Evolutionary conservation across 2,888 invertebrate genomes (phyloP), one percentile per base, ranked within the genome.

Genomic region (Smittia sp.): DNA sequence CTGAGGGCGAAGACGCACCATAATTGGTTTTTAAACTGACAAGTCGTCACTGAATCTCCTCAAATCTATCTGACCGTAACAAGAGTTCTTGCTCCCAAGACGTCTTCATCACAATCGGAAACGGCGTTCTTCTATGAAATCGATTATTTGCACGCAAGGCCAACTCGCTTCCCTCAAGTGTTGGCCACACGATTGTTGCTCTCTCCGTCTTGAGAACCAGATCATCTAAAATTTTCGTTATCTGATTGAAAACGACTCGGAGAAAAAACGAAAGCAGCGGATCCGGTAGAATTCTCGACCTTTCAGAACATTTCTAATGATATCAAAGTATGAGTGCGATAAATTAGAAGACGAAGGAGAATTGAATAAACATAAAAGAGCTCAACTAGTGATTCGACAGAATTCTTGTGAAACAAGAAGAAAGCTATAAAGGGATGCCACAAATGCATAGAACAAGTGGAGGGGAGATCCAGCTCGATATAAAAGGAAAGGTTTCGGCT

Each of bases 401-500:
- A 69, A 69, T 52, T 46, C 22, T 24, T 18, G 4, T 46, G 13
- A 7, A 25, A 38, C 7, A 52, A 46, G 13, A 46, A 69, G 69
- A 69, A 69, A 52, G 27, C 54, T 13, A 20, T 58, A 54, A 69
- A 69, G 69, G 69, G 69, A 69, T 54, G 25, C 52, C 25, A 25
- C 27, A 54, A 20, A 32, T 32, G 32, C 32, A 32, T 32, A 32
- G 32, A 32, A 32, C 65, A 25, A 68, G 41, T 22, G 25, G 68
- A 41, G 68, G 68, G 68, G 68, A 32, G 25, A 68, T 46, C 22
- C 24, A 38, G 11, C n/a, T 58, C 3, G 24, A 20, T 68, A 68
- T 68, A 68, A 68, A 68, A 68, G 68, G 41, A 68, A 68, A 41
- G 39, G 39, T 41, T 68, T 41, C 41, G 39, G n/a, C 68, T 46